A percentile compares a stretch with the other conserved stretches of the same genome.
These are phyloP conservation scores for Camponotus fellah DNA, from an alignment of 2,888 invertebrate species.

Conservation along the genomic window DNA sequence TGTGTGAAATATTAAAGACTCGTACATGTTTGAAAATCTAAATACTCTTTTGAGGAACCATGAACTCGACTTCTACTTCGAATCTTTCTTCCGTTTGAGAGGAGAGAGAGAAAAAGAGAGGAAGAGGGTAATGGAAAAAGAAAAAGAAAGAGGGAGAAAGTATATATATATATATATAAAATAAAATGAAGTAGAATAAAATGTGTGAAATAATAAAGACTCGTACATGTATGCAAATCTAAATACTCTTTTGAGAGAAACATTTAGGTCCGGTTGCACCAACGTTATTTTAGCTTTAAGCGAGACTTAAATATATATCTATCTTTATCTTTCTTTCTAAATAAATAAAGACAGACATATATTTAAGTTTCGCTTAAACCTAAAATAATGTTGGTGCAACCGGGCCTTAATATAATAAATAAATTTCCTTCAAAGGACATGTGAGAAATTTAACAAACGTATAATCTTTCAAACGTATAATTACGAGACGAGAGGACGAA, in stretches of 20 bases:
- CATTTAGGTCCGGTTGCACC: too few species aligned
- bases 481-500: background rate
- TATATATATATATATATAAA: slow-evolving; percentile 15
- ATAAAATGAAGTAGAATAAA: slow-evolving; percentile 19
- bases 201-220: background rate
- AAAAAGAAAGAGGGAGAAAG: background rate
- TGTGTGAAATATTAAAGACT: background rate
- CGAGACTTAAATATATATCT: too few species aligned
- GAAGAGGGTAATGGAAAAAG: background rate
- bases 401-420: background rate
- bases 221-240: background rate
- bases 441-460: background rate
- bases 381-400: too few species aligned
- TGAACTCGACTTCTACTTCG: slow-evolving; percentile 54
- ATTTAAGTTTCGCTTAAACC: too few species aligned
- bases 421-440: background rate
- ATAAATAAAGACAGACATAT: too few species aligned
- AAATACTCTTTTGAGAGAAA: background rate
- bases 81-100: slow-evolving; percentile 57
- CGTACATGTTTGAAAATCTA: background rate
- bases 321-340: too few species aligned
- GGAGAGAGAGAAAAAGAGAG: background rate
- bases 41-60: slow-evolving; percentile 48
- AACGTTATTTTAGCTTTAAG: too few species aligned
- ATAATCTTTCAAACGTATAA: too few species aligned